Conservation (phyloP, 2,797 vertebrate genomes). For the Euthynnus affinis region DNA sequence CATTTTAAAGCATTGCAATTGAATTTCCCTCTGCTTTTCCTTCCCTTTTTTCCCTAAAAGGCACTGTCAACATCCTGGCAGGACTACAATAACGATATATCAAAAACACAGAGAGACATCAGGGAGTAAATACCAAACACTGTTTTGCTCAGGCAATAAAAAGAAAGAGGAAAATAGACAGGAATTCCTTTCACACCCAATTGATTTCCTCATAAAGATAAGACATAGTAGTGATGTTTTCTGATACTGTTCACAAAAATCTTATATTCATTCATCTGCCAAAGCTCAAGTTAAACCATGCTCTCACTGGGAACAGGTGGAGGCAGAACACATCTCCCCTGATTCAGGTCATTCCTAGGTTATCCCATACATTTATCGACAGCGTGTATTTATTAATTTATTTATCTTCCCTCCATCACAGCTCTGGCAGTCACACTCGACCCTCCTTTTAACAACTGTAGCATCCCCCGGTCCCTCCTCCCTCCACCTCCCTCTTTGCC, state of each 20-base stretch:
- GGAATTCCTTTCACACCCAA: constrained; percentile 41
- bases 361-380: constrained; percentile 51
- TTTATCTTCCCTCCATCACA: constrained; percentile 29
- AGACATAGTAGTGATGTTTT: constrained; percentile 36
- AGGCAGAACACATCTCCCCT: constrained; percentile 55
- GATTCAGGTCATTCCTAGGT: constrained; percentile 60
- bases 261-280: constrained; percentile 30
- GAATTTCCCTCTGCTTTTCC: constrained; percentile 18
- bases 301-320: constrained; percentile 48
- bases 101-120: constrained; percentile 26
- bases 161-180: constrained; percentile 11
- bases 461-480: constrained; percentile 62
- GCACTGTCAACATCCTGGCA: constrained; percentile 25
- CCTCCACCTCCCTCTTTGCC: constrained; percentile 64
- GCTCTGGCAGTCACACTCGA: constrained; percentile 61
- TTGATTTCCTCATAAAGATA: constrained; percentile 57
- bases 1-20: constrained; percentile 23
- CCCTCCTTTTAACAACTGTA: constrained; percentile 72
- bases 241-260: constrained; percentile 43
- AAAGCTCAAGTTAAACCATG: constrained; percentile 22
- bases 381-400: constrained; percentile 44
- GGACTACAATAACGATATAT: constrained; percentile 39
- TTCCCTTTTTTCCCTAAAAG: neutral
- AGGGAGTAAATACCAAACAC: constrained; percentile 43
- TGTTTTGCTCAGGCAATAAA: constrained; percentile 47